Percentiles rank a stretch among this genome's conserved stretches.
Evolutionary conservation across 2,888 invertebrate species (phyloP).

Genomic region (Drosophila macrospina): DNA sequence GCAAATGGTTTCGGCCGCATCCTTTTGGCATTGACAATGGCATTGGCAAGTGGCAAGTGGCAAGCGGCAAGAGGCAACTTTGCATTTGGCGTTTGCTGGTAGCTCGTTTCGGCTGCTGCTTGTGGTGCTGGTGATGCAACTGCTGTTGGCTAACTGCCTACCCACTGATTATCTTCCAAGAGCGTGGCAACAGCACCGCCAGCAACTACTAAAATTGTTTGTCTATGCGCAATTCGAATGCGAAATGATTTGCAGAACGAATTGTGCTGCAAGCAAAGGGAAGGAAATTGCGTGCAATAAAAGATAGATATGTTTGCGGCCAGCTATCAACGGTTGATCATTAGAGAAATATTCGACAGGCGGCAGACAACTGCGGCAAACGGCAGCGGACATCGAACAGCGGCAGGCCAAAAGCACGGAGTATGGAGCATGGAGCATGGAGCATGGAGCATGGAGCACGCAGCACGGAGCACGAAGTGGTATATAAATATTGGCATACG

Average conservation of each 20-base stretch:
- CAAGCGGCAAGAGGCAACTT: too few relatives aligned
- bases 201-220: slow-evolving; percentile 61
- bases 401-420: slow-evolving; percentile 37
- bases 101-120: slow-evolving; percentile 49
- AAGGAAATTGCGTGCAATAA: slow-evolving; percentile 78
- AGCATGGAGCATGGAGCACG: too few relatives aligned
- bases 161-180: slow-evolving; percentile 69
- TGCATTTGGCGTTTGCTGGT: slow-evolving; percentile 39
- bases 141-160: slow-evolving; percentile 49
- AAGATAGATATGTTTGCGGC: slow-evolving; percentile 75
- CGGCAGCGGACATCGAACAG: slow-evolving; percentile 1
- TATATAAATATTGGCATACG: slow-evolving; percentile 62
- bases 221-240: slow-evolving; percentile 54
- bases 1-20: slow-evolving; percentile 37
- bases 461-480: slow-evolving; percentile 41
- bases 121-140: slow-evolving; percentile 31
- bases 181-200: slow-evolving; percentile 45
- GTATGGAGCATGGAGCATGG: too few relatives aligned
- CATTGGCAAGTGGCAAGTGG: slow-evolving; percentile 9
- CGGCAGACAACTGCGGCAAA: slow-evolving; percentile 27
- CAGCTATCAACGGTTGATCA: slow-evolving; percentile 74
- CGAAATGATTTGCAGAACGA: slow-evolving; percentile 73
- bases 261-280: slow-evolving; percentile 48
- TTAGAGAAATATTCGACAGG: slow-evolving; percentile 63
- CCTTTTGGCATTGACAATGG: slow-evolving; percentile 13